Percentiles rank a stretch among this genome's conserved stretches.
These are phyloP conservation scores for Notarius lentiginosus DNA, from an alignment of 2,113 vertebrate species.

Conservation along the genomic window DNA sequence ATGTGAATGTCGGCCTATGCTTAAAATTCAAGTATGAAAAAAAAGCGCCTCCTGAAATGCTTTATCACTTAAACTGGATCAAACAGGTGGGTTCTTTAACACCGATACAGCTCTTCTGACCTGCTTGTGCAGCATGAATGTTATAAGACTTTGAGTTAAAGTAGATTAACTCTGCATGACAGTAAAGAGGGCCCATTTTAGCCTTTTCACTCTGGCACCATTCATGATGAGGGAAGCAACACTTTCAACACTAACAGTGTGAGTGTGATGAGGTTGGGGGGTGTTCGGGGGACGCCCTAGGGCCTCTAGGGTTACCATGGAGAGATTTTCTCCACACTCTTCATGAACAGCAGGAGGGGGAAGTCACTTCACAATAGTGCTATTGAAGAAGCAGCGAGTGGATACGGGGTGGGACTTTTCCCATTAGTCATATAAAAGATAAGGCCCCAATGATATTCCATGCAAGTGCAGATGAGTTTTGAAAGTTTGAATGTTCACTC, in stretches of 20 bases:
- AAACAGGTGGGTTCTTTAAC: not conserved
- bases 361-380: constrained; percentile 49
- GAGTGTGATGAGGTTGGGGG: not conserved
- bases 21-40: not conserved
- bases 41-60: not conserved
- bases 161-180: constrained; percentile 39
- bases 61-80: not conserved
- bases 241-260: constrained; percentile 11
- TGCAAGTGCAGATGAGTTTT: constrained; percentile 18
- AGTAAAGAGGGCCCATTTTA: constrained; percentile 33
- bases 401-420: constrained; percentile 39
- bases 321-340: constrained; percentile 40
- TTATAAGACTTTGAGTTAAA: not conserved
- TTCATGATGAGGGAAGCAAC: constrained; percentile 33
- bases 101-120: not conserved
- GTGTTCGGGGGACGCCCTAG: not conserved
- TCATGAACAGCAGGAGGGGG: constrained; percentile 50
- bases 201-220: constrained; percentile 22
- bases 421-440: constrained; percentile 53
- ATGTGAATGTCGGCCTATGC: not conserved
- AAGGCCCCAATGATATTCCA: constrained; percentile 33
- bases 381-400: constrained; percentile 31
- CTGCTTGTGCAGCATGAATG: not conserved
- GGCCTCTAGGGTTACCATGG: constrained; percentile 43
- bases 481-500: constrained; percentile 20